Percentiles rank a stretch among this genome's conserved stretches.
Evolutionary conservation across 1,140 invertebrate species (phyloP).

Genomic region (Bombus difficillimus): DNA sequence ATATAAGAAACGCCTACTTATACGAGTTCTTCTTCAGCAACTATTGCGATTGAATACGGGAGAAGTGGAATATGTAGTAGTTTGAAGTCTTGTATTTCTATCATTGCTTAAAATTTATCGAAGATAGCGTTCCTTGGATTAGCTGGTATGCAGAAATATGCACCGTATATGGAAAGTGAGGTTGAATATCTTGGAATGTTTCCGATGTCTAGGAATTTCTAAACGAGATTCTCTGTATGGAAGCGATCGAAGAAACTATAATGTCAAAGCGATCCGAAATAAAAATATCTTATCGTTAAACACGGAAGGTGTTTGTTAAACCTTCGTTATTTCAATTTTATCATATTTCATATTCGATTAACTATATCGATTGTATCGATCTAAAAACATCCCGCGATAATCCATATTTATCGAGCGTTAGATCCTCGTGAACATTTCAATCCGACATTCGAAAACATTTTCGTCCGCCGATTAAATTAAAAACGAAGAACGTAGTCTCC

Average conservation of each 20-base stretch:
- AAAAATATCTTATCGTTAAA: background rate
- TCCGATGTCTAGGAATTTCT: background rate
- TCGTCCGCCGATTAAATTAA: background rate
- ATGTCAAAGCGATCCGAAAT: background rate
- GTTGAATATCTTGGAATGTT: background rate
- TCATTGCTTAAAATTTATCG: background rate
- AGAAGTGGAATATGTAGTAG: background rate
- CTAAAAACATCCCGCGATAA: background rate
- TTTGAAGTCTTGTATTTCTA: constrained; percentile 7
- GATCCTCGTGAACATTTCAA: background rate
- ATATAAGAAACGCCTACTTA: background rate
- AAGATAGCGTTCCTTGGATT: background rate
- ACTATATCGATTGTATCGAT: too few species aligned
- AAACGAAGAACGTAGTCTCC: background rate
- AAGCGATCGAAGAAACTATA: background rate
- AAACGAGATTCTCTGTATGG: background rate
- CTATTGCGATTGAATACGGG: background rate
- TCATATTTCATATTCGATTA: too few species aligned
- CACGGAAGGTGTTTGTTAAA: background rate
- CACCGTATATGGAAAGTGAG: background rate
- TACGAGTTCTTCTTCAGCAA: background rate
- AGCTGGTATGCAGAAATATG: background rate
- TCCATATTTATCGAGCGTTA: background rate
- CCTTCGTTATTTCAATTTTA: background rate
- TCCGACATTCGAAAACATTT: background rate